Conservation (phyloP, 2,888 invertebrate genomes). For the Nomada fabriciana region DNA sequence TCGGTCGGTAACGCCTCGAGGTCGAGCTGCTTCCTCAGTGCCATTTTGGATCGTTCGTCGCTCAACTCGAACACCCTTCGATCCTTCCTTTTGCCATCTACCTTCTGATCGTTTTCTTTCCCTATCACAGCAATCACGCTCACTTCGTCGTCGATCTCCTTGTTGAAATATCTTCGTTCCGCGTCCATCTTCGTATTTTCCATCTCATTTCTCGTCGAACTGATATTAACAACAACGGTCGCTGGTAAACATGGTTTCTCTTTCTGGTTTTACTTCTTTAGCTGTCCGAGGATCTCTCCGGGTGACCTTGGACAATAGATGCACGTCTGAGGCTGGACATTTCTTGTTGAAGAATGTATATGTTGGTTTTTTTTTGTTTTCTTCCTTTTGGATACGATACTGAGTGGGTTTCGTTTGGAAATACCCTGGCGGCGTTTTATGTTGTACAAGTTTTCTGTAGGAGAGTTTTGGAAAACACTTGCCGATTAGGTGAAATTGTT, state of each 20-base stretch:
- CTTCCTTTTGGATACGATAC: no score
- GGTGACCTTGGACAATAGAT: no score
- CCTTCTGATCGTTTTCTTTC: conserved; percentile 37
- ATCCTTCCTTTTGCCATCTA: not conserved
- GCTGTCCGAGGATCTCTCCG: no score
- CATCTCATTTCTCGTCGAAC: not conserved
- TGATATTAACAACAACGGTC: no score
- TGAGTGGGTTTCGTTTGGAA: no score
- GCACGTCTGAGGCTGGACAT: no score
- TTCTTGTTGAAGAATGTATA: no score
- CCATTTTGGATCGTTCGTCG: conserved; percentile 72
- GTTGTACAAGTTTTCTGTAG: no score
- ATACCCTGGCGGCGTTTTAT: no score
- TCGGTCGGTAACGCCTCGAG: conserved; percentile 9
- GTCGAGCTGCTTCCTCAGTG: conserved; percentile 69
- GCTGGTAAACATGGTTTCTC: no score
- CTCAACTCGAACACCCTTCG: conserved; percentile 66
- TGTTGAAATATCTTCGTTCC: not conserved
- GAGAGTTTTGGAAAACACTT: conserved; percentile 8
- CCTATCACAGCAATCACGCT: conserved; percentile 65
- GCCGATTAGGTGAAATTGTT: not conserved
- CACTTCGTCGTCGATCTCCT: conserved; percentile 48
- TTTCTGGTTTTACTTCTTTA: no score
- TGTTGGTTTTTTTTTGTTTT: no score
- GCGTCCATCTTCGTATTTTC: not conserved